Evolutionary conservation across 2,113 vertebrate species (phyloP).

Genomic region (Seriola aureovittata): DNA sequence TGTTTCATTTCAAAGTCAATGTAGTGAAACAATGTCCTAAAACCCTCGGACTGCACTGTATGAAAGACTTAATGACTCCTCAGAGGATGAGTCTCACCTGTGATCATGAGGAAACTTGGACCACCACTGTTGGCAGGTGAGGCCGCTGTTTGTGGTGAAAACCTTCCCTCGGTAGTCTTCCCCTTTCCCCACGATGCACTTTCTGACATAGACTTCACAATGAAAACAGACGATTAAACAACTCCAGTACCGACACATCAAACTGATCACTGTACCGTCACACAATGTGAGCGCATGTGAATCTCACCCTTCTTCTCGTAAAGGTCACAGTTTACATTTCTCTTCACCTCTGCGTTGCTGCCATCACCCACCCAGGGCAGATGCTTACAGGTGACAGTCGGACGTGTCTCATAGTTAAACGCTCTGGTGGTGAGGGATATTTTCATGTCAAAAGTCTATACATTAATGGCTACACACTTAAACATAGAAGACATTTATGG

Average conservation of each 20-base stretch:
- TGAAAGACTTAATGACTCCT: not conserved
- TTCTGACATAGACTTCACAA: conserved; percentile 89
- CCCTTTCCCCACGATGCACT: conserved; percentile 90
- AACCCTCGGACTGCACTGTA: not conserved
- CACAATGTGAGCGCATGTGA: too few species aligned
- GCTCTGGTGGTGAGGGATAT: conserved; percentile 82
- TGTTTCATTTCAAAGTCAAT: not conserved
- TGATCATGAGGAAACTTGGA: conserved; percentile 94
- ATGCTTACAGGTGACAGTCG: conserved; percentile 88
- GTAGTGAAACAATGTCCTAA: not conserved
- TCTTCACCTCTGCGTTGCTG: conserved; percentile 84
- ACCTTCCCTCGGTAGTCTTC: conserved; percentile 88
- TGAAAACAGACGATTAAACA: not conserved
- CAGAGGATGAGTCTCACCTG: conserved; percentile 80
- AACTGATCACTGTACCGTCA: not conserved
- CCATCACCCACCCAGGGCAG: conserved; percentile 91
- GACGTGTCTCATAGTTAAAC: conserved; percentile 91
- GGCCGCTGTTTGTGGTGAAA: conserved; percentile 84
- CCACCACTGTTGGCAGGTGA: conserved; percentile 93
- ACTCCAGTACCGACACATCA: not conserved
- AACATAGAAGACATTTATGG: too few species aligned
- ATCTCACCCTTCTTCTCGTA: conserved; percentile 95
- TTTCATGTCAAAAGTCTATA: not conserved
- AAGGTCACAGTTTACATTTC: conserved; percentile 91
- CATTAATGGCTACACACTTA: not conserved